These are phyloP conservation scores for Scortum barcoo DNA, from an alignment of 2,113 vertebrate species.

Conservation along the genomic window DNA sequence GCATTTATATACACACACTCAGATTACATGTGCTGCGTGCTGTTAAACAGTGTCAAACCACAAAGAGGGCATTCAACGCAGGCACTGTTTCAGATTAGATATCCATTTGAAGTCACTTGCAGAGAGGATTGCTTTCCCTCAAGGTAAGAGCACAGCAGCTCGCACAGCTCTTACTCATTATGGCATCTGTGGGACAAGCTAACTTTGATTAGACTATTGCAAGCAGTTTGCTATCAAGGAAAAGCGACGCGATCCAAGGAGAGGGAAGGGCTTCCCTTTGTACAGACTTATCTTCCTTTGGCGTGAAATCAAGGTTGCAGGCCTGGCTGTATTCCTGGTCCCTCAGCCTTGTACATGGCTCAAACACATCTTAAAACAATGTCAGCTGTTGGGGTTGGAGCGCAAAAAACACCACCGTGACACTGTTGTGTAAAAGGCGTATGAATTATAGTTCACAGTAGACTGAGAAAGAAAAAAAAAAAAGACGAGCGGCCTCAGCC, in stretches of 20 bases:
- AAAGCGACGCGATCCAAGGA: neutral
- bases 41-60: neutral
- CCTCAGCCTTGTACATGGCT: neutral
- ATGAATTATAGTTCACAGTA: conserved; percentile 9
- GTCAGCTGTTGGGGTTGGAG: neutral
- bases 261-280: conserved; percentile 69
- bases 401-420: neutral
- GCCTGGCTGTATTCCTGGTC: conserved; percentile 40
- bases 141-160: conserved; percentile 1
- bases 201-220: conserved; percentile 35
- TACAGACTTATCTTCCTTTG: conserved; percentile 61
- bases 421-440: too few species aligned
- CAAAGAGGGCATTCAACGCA: neutral
- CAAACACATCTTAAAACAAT: conserved; percentile 19
- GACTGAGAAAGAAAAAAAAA: too few species aligned
- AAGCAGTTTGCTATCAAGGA: conserved; percentile 33
- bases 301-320: conserved; percentile 58
- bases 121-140: neutral
- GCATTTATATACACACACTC: neutral
- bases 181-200: neutral
- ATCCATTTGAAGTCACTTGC: conserved; percentile 23
- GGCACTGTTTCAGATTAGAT: conserved; percentile 1
- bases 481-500: neutral
- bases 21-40: conserved; percentile 16
- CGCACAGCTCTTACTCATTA: conserved; percentile 2